Conservation (phyloP, 53 echinoderm and acorn worm species). For the Henricia sp. region DNA sequence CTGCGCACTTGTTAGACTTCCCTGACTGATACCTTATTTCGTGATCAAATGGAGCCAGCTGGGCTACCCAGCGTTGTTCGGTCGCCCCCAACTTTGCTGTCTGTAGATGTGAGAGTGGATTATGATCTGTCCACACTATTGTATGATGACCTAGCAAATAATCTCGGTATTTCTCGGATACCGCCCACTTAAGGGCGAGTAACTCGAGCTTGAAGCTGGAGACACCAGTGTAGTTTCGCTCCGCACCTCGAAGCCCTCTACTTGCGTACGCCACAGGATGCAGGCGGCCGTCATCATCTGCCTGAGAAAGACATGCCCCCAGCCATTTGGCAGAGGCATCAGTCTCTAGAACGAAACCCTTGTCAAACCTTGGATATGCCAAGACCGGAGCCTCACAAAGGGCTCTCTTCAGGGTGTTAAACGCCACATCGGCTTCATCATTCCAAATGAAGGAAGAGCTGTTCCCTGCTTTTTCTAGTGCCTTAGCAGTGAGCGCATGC, state of each 20-base stretch:
- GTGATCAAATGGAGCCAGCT: slow-evolving; percentile 52
- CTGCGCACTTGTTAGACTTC: slow-evolving; percentile 58
- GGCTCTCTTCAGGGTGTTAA: slow-evolving; percentile 2
- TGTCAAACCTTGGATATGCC: slow-evolving; percentile 47
- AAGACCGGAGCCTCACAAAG: slow-evolving; percentile 49
- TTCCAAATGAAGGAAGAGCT: slow-evolving; percentile 30
- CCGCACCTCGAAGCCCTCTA: slow-evolving; percentile 39
- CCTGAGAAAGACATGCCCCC: slow-evolving; percentile 19
- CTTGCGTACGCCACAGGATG: slow-evolving; percentile 47
- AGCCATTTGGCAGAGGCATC: slow-evolving; percentile 33
- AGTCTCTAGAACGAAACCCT: slow-evolving; percentile 52
- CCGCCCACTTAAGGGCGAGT: slow-evolving; percentile 24
- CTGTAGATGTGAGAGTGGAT: slow-evolving; percentile 45
- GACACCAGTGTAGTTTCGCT: slow-evolving; percentile 31
- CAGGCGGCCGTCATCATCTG: slow-evolving; percentile 7
- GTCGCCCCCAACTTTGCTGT: slow-evolving; percentile 68
- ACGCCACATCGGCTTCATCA: neutral
- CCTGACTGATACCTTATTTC: slow-evolving; percentile 56
- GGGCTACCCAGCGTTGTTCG: slow-evolving; percentile 60
- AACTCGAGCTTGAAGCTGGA: slow-evolving; percentile 34
- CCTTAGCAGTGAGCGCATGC: slow-evolving; percentile 36
- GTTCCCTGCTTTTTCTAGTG: slow-evolving; percentile 32
- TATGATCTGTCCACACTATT: slow-evolving; percentile 56
- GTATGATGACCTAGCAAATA: neutral
- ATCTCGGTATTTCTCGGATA: slow-evolving; percentile 57